Evolutionary conservation across 2,888 invertebrate genomes (phyloP), one percentile per base, ranked within the genome.

Genomic region (Hesperia comma): DNA sequence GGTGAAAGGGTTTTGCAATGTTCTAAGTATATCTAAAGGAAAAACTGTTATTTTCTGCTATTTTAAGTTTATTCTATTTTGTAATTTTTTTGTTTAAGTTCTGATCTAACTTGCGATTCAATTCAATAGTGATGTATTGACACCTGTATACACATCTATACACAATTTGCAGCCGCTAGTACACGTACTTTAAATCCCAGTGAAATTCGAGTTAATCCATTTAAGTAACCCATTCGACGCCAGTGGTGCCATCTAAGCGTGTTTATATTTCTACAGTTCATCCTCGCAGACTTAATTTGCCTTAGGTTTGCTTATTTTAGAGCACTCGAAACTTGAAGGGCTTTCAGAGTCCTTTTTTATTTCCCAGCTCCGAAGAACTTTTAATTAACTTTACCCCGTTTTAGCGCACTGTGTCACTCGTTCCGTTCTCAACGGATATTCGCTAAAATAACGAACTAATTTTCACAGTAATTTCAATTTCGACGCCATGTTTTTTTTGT

Each of bases 321-420:
- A 64, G 57, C 32, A 61, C 61, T 64, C 46, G 46, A 54, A 57
- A 57, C 41, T 41, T 41, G 41, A 57, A 40, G 57, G n/a, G 57
- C 21, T 57, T 57, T 14, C 37, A 56, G 19, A 32, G 14, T 10
- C 37, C 19, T 46, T 55, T 56, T 63, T 43, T 15, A 15, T 49
- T 56, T 14, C 3, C 21, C 10, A 46, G 61, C 33, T 67, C 61
- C 57, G 68, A 66, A 63, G 56, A 70, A 70, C 56, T 71, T 70
- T 71, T 71, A 72, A 71, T 72, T 72, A 71, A 67, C 68, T 67
- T 56, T 62, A 63, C 57, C 57, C 41, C 54, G 63, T 46, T 56
- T 49, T 49, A 53, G 63, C 40, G 61, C 63, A n/a, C 32, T 14
- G 43, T 46, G 63, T 62, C 61, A 62, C 54, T 41, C 26, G 54